Base-by-base conservation (phyloP, 2,113 vertebrate genomes). In the Pyxicephalus adspersus region DNA sequence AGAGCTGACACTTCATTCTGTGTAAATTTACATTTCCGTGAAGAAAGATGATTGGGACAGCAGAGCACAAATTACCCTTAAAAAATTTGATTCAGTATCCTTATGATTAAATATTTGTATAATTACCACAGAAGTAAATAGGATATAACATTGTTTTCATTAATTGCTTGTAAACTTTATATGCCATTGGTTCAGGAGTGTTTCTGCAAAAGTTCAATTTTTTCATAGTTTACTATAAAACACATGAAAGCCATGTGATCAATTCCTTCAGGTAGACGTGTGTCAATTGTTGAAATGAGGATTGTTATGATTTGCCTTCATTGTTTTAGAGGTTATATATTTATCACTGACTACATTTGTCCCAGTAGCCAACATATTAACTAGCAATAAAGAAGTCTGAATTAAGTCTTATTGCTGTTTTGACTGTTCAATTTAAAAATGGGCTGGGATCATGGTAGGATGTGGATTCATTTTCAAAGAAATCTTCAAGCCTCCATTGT, bases 401-500 rank as follows among this genome's bases (percentile, higher is more conserved):
- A 54, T 54, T 16, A 74, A 80, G 25, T 29, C 11, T 52, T 16
- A 8, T 34, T 20, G 31, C 22, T 26, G 9, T 28, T 54, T 3
- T 26, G 34, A 64, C 20, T 38, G 5, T 2, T 8, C 0, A 0
- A 4, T 70, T 81, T 79, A 84, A 3, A 22, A 76, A 76, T 2
- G 34, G 2, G 78, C 80, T 76, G 58, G 89, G 17, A 0, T 90
- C 85, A 1, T 86, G 76, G 1, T 92, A 94, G 5, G 89, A 87
- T 0, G 61, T 84, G 0, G 88, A 34, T 15, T 90, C 84, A 0
- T 84, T 17, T 29, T 96, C 91, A 0, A 95, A 96, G 84, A 83
- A 95, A 51, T 89, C 88, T 83, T 98, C 96, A 2, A 99, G 90
- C 83, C 90, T 90, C 88, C 85, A 88, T 0, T 92, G 92, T 78